A percentile compares a stretch with the other conserved stretches of the same genome.
phyloP scores from a whole-genome alignment of 2,888 invertebrate species.

The Callyntrura guangdongensis region DNA sequence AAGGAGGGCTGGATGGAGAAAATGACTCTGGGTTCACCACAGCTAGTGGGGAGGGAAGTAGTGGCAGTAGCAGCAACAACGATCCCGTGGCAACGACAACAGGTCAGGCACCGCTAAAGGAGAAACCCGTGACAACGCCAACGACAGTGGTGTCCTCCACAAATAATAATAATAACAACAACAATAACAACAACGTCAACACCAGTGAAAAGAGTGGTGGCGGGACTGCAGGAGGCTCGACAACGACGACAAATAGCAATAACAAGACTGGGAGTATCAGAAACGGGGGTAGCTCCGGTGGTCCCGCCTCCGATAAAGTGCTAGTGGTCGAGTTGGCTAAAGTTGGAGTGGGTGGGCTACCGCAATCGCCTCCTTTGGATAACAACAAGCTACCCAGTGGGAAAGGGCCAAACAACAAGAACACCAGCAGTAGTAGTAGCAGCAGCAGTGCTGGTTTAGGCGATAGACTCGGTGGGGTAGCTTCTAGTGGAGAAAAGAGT shows the following conservation, averaged over 20 bases:
- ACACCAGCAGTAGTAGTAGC: too few relatives aligned
- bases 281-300: background rate
- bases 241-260: background rate
- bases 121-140: background rate
- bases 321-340: slow-evolving; percentile 19
- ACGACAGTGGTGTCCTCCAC: background rate
- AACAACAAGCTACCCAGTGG: background rate
- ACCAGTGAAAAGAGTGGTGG: slow-evolving; percentile 54
- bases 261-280: background rate
- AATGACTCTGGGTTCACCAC: slow-evolving; percentile 84
- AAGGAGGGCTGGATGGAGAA: slow-evolving; percentile 68
- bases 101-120: background rate
- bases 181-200: slow-evolving; percentile 53
- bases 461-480: background rate
- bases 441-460: background rate
- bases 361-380: background rate
- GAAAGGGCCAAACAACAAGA: background rate
- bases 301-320: background rate
- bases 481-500: background rate
- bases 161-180: slow-evolving; percentile 37
- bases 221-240: background rate
- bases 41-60: slow-evolving; percentile 83
- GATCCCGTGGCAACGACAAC: background rate
- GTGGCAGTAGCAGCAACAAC: slow-evolving; percentile 63
- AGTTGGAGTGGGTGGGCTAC: background rate